Base-by-base conservation (phyloP, 2,888 invertebrate species). In the Ophioninae sp. region DNA sequence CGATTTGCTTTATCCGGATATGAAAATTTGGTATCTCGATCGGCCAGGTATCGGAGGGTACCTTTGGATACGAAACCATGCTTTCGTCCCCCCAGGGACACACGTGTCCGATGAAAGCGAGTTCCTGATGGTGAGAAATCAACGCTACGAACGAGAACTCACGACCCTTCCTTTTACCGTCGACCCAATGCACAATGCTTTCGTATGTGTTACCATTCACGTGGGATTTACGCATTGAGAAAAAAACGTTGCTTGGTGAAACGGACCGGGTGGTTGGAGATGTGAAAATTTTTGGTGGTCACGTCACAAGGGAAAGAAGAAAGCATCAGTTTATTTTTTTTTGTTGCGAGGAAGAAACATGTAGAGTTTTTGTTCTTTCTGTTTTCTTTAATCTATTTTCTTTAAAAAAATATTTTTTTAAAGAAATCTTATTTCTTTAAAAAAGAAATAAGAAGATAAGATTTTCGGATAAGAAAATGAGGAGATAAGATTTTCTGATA, bases 141-240 rank as follows among this genome's bases (percentile, higher is more conserved):
- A 77, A 56, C 64, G 44, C 22, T 56, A 69, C 69, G 64, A 56
- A 51, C 59, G 30, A 78, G 78, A 61, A 71, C 71, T 37, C 10
- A 39, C 63, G 64, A 63, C 56, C 63, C 64, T 56, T 69, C 63
- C 30, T 51, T 63, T 20, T 17, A 41, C 61, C n/a, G n/a, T 63
- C 51, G 10, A 65, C 64, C 69, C 80, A 63, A 61, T 74, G 75
- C 74, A 74, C 69, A 74, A 64, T 64, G 74, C 58, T 23, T 41
- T 13, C 63, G 20, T 41, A 64, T 51, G 23, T 6, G 20, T 64
- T 41, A 30, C 30, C 69, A 37, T 69, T 69, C 51, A 69, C 13
- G 8, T 30, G n/a, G 30, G 9, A 67, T 44, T 41, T 41, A 22
- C 22, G 67, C 20, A 20, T n/a, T 44, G 22, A 10, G 44, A 17